These are phyloP conservation scores for Caenorhabditis sp. DNA, from an alignment of 2,888 invertebrate genomes.

Conservation along the genomic window DNA sequence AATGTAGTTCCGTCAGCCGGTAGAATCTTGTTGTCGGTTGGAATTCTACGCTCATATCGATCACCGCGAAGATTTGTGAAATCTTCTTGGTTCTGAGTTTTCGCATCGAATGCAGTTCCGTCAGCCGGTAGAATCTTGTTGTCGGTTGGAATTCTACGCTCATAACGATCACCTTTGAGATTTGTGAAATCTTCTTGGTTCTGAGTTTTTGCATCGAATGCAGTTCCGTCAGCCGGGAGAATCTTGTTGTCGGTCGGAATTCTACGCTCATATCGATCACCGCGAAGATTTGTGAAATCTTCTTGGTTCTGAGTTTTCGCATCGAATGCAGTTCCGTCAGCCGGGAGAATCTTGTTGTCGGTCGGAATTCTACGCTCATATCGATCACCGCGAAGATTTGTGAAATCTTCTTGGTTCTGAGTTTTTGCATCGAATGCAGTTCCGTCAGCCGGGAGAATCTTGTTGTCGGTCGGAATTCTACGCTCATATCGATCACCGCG, in stretches of 20 bases:
- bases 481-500: slow-evolving; percentile 15
- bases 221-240: slow-evolving; percentile 1
- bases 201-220: slow-evolving; percentile 4
- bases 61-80: slow-evolving; percentile 8
- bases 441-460: slow-evolving; percentile 3
- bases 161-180: slow-evolving; percentile 14
- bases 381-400: slow-evolving; percentile 12
- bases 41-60: not conserved
- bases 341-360: slow-evolving; percentile 11
- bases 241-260: slow-evolving; percentile 4
- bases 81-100: slow-evolving; percentile 13
- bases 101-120: slow-evolving; percentile 9
- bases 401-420: slow-evolving; percentile 8
- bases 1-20: not conserved
- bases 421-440: slow-evolving; percentile 1
- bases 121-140: slow-evolving; percentile 4
- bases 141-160: slow-evolving; percentile 4
- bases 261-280: slow-evolving; percentile 8
- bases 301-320: slow-evolving; percentile 24
- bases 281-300: slow-evolving; percentile 25
- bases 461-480: slow-evolving; percentile 6
- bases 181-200: slow-evolving; percentile 9
- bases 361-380: slow-evolving; percentile 13
- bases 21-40: not conserved
- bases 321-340: slow-evolving; percentile 33